phyloP scores from a whole-genome alignment of 2,797 vertebrate genomes.

The Petrocephalus schoutedeni region DNA sequence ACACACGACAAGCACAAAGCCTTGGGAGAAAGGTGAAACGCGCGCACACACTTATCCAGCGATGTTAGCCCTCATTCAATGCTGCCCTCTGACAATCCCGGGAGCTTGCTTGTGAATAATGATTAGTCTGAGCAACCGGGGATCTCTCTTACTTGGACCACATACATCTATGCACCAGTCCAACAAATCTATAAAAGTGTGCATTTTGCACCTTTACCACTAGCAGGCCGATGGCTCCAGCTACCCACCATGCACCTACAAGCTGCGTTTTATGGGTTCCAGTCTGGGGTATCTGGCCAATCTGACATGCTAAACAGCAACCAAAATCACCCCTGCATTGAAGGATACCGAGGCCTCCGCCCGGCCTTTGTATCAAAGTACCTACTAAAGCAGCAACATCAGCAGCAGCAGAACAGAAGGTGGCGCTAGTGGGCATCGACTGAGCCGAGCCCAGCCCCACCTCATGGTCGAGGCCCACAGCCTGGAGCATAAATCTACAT shows the following conservation, averaged over 20 bases:
- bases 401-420: slow-evolving; percentile 35
- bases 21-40: slow-evolving; percentile 40
- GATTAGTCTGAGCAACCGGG: slow-evolving; percentile 32
- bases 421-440: neutral
- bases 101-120: slow-evolving; percentile 26
- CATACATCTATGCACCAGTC: neutral
- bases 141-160: slow-evolving; percentile 22
- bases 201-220: neutral
- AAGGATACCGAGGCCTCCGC: neutral
- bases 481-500: neutral
- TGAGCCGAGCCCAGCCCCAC: neutral
- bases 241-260: neutral
- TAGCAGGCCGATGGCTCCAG: neutral
- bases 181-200: neutral
- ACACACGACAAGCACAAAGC: slow-evolving; percentile 47
- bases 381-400: slow-evolving; percentile 45
- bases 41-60: slow-evolving; percentile 43
- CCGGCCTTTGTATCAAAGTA: slow-evolving; percentile 37
- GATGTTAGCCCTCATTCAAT: slow-evolving; percentile 34
- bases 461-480: neutral
- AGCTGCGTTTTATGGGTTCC: neutral
- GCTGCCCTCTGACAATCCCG: slow-evolving; percentile 23
- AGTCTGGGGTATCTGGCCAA: neutral
- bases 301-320: slow-evolving; percentile 12
- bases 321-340: slow-evolving; percentile 19